Evolutionary conservation across 2,888 invertebrate genomes (phyloP).

Genomic region (Mesoligia furuncula): DNA sequence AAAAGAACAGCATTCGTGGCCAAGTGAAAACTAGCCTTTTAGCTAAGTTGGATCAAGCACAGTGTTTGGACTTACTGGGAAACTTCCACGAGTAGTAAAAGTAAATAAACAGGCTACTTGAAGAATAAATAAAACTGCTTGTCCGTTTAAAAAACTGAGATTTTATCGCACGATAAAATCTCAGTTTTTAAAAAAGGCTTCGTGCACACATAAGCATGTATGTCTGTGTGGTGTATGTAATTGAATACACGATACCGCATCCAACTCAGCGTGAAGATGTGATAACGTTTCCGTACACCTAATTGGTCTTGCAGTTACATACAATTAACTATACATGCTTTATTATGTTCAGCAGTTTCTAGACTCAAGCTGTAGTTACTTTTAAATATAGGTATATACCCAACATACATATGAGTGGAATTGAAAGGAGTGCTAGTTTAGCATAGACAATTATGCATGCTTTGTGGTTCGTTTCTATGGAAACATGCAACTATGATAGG

Average conservation of each 20-base stretch:
- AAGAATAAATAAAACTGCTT: conserved; percentile 52
- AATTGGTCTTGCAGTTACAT: conserved; percentile 59
- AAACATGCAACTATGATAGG: conserved; percentile 12
- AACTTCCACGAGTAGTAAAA: conserved; percentile 17
- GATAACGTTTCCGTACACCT: conserved; percentile 62
- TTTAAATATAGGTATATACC: conserved; percentile 2
- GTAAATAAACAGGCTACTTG: conserved; percentile 32
- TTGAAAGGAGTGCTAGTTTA: conserved; percentile 32
- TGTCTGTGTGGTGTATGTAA: conserved; percentile 25
- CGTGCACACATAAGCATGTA: background rate
- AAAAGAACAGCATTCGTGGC: conserved; percentile 42
- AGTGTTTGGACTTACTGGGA: conserved; percentile 11
- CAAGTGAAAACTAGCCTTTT: conserved; percentile 39
- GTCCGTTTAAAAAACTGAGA: conserved; percentile 7
- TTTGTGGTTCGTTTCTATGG: conserved; percentile 24
- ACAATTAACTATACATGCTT: conserved; percentile 51
- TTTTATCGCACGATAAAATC: conserved; percentile 48
- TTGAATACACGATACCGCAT: conserved; percentile 56
- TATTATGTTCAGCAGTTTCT: conserved; percentile 37
- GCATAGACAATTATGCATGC: conserved; percentile 32
- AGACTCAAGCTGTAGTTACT: conserved; percentile 16
- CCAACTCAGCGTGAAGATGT: conserved; percentile 65
- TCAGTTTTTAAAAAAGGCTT: conserved; percentile 45
- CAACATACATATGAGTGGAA: background rate
- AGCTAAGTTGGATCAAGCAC: conserved; percentile 36